Evolutionary conservation across 2,888 invertebrate species (phyloP).

Genomic region (Thecocarcelia acutangulata): DNA sequence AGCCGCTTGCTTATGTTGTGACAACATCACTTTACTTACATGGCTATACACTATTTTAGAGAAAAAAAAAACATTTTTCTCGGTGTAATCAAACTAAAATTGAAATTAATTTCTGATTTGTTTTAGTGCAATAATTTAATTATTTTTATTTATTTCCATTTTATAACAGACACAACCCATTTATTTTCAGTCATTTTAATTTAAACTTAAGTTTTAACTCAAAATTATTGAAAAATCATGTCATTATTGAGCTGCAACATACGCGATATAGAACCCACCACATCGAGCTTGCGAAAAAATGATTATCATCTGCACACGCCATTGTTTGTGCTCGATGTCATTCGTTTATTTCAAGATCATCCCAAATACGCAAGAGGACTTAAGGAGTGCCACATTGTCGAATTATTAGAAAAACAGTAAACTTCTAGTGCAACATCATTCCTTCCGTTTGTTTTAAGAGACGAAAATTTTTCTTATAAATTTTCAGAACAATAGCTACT

Average conservation of each 20-base stretch:
- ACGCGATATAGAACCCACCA: constrained; percentile 75
- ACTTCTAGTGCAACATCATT: constrained; percentile 45
- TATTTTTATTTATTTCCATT: no score
- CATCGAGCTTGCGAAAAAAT: constrained; percentile 74
- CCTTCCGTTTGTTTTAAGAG: not conserved
- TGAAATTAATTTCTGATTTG: no score
- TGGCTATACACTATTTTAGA: no score
- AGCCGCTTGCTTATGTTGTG: no score
- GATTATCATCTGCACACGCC: constrained; percentile 77
- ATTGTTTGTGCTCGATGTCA: constrained; percentile 78
- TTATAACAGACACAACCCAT: no score
- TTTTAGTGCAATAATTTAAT: no score
- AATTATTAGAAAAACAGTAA: constrained; percentile 78
- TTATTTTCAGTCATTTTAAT: no score
- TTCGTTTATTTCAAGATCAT: constrained; percentile 79
- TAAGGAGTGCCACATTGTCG: constrained; percentile 75
- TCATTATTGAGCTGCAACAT: constrained; percentile 73
- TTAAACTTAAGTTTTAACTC: not conserved
- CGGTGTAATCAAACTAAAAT: no score
- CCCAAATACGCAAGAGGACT: constrained; percentile 77
- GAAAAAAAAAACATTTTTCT: no score
- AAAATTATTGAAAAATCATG: constrained; percentile 60
- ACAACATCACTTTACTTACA: no score
- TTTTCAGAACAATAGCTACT: constrained; percentile 75
- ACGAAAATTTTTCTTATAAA: not conserved